These are phyloP conservation scores for Brachionus manjavacas DNA, from an alignment of 1,140 invertebrate genomes.

Conservation along the genomic window DNA sequence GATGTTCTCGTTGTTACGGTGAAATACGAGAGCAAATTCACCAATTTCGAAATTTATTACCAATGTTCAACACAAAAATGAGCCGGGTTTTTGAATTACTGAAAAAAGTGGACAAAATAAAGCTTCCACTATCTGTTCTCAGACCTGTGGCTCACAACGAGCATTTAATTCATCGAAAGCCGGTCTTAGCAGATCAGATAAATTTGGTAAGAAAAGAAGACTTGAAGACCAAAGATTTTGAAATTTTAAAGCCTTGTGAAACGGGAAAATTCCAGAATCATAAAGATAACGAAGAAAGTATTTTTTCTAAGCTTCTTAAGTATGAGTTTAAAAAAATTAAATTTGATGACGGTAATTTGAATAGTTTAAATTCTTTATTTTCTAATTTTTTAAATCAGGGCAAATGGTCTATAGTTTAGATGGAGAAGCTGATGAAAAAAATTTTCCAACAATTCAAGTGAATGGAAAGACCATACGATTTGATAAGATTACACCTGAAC, in stretches of 20 bases:
- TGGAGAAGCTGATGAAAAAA: background rate
- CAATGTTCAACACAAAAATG: background rate
- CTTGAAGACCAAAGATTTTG: background rate
- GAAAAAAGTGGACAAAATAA: constrained; percentile 18
- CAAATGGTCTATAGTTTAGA: background rate
- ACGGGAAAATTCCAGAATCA: background rate
- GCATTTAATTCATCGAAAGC: background rate
- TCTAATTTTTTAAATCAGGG: background rate
- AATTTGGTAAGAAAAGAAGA: constrained; percentile 36
- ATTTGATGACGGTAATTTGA: background rate
- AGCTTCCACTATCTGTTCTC: background rate
- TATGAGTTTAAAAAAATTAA: constrained; percentile 20
- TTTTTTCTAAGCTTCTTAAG: background rate
- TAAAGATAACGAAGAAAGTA: background rate
- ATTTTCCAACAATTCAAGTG: background rate
- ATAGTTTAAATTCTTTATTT: background rate
- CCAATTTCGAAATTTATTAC: background rate
- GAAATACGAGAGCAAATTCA: background rate
- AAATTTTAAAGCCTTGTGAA: background rate
- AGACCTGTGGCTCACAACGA: background rate
- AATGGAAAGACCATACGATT: background rate
- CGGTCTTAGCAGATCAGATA: background rate
- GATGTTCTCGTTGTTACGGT: background rate
- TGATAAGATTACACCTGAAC: background rate
- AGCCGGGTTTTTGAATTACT: background rate